phyloP scores from a whole-genome alignment of 2,113 vertebrate species.

The Onychorhynchus coronatus region DNA sequence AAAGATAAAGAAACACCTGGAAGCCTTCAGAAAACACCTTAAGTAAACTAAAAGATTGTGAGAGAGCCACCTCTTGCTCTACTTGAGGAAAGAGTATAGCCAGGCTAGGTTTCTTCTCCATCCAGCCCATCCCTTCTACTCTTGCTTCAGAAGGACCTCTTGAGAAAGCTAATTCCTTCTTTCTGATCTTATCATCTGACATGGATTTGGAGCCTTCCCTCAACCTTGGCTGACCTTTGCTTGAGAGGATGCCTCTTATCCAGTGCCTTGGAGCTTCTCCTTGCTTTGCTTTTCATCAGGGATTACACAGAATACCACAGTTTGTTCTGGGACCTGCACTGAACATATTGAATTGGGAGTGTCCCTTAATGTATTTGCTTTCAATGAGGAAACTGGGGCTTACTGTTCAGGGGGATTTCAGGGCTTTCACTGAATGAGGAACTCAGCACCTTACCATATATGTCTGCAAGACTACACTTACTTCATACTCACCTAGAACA shows the following conservation, averaged over 20 bases:
- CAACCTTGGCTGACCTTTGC: neutral
- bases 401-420: neutral
- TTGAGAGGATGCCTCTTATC: neutral
- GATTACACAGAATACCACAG: neutral
- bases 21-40: neutral
- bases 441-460: fast-evolving
- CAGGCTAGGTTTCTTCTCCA: neutral
- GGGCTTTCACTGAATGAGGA: neutral
- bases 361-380: neutral
- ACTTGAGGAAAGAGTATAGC: neutral
- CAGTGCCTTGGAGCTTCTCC: neutral
- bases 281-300: neutral
- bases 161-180: neutral
- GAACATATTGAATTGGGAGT: neutral
- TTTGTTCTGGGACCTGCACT: neutral
- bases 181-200: neutral
- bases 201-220: neutral
- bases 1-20: neutral
- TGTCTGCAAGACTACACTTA: neutral
- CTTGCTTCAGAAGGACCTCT: neutral
- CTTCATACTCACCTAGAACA: neutral
- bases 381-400: neutral
- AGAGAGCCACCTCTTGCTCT: neutral
- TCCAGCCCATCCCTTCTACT: neutral
- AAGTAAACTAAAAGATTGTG: neutral